phyloP scores from a whole-genome alignment of 2,113 vertebrate species.

The Bubo scandiacus region DNA sequence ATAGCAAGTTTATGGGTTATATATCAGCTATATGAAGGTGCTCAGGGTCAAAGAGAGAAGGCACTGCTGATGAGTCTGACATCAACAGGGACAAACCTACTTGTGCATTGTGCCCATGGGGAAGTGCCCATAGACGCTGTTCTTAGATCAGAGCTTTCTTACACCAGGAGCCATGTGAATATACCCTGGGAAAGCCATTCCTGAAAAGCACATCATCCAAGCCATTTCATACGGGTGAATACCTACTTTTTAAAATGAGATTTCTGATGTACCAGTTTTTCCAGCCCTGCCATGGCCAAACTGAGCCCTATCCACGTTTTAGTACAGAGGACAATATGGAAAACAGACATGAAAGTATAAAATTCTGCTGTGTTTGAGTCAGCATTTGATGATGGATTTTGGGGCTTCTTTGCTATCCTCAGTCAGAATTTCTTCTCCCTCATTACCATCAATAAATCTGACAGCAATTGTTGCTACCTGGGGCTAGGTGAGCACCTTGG shows the following conservation, averaged over 20 bases:
- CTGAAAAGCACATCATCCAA: neutral
- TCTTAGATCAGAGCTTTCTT: neutral
- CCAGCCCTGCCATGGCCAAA: neutral
- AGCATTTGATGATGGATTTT: neutral
- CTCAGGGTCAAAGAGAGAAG: neutral
- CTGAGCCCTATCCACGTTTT: neutral
- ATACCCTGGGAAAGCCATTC: neutral
- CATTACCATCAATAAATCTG: neutral
- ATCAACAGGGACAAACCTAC: neutral
- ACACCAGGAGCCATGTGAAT: neutral
- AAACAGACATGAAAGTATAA: neutral
- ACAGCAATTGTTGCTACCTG: neutral
- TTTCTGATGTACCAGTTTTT: neutral
- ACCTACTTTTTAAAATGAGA: neutral
- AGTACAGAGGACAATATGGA: neutral
- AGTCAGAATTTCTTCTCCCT: neutral
- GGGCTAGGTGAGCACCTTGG: neutral
- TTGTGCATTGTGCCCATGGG: neutral
- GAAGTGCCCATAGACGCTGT: neutral
- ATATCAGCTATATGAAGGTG: neutral
- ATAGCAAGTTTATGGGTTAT: neutral
- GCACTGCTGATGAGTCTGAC: neutral
- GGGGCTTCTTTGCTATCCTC: neutral
- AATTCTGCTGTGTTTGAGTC: neutral
- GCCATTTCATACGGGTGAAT: neutral